Percentiles rank a stretch among this genome's conserved stretches.
Conservation (phyloP, 2,797 vertebrate species). For the Synaphobranchus kaupii region DNA sequence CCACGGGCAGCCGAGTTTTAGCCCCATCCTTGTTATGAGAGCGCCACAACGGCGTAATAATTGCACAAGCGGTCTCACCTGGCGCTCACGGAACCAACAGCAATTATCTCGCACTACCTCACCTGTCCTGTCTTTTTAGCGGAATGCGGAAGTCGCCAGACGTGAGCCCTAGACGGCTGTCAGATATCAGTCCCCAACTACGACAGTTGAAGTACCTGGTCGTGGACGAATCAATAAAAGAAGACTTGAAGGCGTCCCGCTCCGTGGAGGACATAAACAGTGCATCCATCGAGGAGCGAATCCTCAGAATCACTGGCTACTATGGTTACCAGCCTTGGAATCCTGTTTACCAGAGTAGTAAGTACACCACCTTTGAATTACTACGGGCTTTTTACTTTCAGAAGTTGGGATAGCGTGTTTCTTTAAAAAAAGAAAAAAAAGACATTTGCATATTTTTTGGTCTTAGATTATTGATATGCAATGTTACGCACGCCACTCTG, state of each 20-base stretch:
- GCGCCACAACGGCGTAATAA: not conserved
- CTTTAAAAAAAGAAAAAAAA: not conserved
- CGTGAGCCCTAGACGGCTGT: constrained; percentile 92
- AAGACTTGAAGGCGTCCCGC: constrained; percentile 91
- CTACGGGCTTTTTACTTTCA: not conserved
- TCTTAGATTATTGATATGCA: not conserved
- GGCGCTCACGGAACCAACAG: constrained; percentile 15
- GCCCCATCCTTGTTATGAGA: constrained; percentile 31
- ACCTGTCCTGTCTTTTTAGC: constrained; percentile 59
- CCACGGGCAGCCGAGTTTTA: not conserved
- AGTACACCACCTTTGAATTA: not conserved
- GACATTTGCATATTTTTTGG: not conserved
- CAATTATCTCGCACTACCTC: constrained; percentile 24
- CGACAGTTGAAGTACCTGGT: constrained; percentile 93
- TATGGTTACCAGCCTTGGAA: constrained; percentile 96
- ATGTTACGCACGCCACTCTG: not conserved
- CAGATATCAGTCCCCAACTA: constrained; percentile 97
- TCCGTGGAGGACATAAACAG: constrained; percentile 92
- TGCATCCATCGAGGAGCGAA: constrained; percentile 90
- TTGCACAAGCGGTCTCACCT: constrained; percentile 24
- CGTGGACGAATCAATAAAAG: constrained; percentile 91
- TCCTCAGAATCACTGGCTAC: constrained; percentile 92
- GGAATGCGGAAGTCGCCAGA: constrained; percentile 91
- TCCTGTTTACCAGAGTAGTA: constrained; percentile 82
- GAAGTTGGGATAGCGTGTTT: not conserved